phyloP scores from a whole-genome alignment of 2,113 vertebrate genomes.

The Eulacestoma nigropectus region DNA sequence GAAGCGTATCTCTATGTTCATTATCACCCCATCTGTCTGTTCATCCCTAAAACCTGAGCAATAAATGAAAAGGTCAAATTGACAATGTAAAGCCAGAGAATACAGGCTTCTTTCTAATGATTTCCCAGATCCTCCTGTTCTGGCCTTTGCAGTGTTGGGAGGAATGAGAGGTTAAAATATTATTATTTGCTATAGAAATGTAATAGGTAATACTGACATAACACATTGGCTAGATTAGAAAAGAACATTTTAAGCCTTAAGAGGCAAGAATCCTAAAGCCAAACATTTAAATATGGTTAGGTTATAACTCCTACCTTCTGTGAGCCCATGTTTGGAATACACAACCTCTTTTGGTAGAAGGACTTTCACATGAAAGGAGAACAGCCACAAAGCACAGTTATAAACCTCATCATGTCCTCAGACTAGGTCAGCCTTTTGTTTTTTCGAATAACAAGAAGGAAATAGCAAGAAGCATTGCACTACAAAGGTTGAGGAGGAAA shows the following conservation, averaged over 20 bases:
- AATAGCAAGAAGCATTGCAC: not conserved
- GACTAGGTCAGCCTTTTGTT: not conserved
- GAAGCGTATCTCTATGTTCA: not conserved
- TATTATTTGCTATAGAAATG: not conserved
- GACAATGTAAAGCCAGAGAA: not conserved
- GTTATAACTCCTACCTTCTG: not conserved
- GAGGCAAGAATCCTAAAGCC: not conserved
- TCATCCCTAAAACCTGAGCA: constrained; percentile 9
- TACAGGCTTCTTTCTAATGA: not conserved
- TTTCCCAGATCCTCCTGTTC: not conserved
- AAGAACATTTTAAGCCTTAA: not conserved
- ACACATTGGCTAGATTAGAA: not conserved
- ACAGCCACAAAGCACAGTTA: not conserved
- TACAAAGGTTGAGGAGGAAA: not conserved
- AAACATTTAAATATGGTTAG: not conserved
- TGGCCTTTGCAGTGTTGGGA: not conserved
- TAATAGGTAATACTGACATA: not conserved
- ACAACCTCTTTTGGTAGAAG: not conserved
- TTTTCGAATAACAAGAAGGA: not conserved
- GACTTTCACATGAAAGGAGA: not conserved
- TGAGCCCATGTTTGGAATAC: not conserved
- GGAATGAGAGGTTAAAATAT: not conserved
- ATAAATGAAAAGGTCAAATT: constrained; percentile 23
- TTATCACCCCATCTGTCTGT: constrained; percentile 44
- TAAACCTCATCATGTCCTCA: not conserved